Conservation (phyloP, 2,797 vertebrate species). For the Coluber constrictor region DNA sequence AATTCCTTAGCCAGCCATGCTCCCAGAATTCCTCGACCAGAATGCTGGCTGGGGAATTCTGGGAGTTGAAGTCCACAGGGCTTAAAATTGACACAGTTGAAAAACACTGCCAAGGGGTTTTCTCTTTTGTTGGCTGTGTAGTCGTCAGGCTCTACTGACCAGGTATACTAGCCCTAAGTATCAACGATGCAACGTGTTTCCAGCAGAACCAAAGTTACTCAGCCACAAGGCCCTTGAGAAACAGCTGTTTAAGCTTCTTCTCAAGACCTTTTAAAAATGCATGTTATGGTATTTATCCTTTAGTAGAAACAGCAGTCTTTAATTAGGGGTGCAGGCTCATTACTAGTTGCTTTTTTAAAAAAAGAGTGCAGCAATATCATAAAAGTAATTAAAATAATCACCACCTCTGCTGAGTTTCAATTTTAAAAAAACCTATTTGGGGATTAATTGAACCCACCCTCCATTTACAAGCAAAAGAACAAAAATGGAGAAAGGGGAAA, state of each 20-base stretch:
- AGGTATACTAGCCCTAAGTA: neutral
- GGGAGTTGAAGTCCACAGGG: neutral
- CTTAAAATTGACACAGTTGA: neutral
- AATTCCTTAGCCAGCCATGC: neutral
- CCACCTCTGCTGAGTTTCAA: neutral
- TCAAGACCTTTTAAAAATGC: neutral
- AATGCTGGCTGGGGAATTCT: neutral
- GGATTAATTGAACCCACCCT: neutral
- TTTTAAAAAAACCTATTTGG: neutral
- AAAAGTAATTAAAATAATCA: conserved; percentile 18
- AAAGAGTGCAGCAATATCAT: neutral
- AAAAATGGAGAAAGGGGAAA: neutral
- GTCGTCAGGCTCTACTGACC: neutral
- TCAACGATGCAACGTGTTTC: neutral
- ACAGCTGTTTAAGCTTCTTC: neutral
- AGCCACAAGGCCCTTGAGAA: neutral
- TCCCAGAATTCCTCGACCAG: neutral
- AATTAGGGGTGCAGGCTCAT: neutral
- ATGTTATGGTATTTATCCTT: neutral
- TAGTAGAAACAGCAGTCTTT: neutral
- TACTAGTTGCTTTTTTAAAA: neutral
- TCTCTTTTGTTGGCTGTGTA: neutral
- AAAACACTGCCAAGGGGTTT: neutral
- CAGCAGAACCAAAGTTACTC: neutral
- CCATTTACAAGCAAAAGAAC: neutral